Conservation (phyloP, 2,797 vertebrate species). For the Antrozous pallidus region DNA sequence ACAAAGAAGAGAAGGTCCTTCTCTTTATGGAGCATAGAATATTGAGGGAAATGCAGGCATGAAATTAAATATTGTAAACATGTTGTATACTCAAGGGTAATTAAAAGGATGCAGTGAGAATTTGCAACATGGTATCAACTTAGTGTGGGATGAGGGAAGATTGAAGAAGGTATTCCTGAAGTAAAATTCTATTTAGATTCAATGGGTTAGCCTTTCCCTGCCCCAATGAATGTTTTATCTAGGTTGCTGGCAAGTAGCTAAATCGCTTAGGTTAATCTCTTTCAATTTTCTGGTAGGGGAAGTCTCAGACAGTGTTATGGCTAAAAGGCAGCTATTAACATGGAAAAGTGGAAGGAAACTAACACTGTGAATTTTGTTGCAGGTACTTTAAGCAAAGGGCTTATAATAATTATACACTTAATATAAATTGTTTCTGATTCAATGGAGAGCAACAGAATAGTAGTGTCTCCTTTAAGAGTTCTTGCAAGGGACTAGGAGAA, state of each 20-base stretch:
- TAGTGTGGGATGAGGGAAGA: not conserved
- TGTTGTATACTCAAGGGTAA: not conserved
- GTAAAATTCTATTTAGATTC: not conserved
- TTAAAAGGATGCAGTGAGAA: not conserved
- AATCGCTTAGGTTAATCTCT: not conserved
- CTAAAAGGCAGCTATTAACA: not conserved
- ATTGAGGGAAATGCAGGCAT: not conserved
- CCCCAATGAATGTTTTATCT: not conserved
- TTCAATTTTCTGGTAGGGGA: not conserved
- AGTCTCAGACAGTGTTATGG: not conserved
- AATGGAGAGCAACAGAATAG: not conserved
- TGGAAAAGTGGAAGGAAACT: not conserved
- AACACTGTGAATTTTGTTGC: not conserved
- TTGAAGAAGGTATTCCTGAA: not conserved
- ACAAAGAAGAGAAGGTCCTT: not conserved
- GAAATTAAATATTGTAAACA: not conserved
- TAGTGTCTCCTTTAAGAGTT: not conserved
- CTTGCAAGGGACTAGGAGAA: not conserved
- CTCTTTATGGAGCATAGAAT: not conserved
- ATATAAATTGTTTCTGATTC: not conserved
- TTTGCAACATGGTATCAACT: not conserved
- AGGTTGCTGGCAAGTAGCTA: not conserved
- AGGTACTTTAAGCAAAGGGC: not conserved
- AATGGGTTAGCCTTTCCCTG: not conserved
- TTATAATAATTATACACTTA: not conserved